Evolutionary conservation across 2,113 vertebrate genomes (phyloP).

Genomic region (Psilopsiagon aymara): DNA sequence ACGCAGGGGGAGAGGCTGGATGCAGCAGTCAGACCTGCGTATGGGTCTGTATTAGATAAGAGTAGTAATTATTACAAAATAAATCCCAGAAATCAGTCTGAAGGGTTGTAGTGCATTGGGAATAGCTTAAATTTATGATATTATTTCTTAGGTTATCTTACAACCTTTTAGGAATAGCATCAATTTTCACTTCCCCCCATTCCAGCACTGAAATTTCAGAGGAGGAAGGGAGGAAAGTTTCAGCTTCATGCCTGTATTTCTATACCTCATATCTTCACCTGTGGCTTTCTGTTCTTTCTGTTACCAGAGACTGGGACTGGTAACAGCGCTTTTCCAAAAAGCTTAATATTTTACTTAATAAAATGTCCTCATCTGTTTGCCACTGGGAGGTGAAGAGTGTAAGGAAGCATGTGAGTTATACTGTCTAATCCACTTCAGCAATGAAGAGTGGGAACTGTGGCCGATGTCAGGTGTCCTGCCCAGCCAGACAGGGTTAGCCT

Average conservation of each 20-base stretch:
- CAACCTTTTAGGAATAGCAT: not conserved
- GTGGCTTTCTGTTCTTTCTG: not conserved
- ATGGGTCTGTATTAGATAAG: not conserved
- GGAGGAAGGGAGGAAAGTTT: not conserved
- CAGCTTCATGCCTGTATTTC: not conserved
- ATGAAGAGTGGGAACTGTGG: not conserved
- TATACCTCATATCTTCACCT: not conserved
- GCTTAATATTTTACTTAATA: not conserved
- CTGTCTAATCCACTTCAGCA: not conserved
- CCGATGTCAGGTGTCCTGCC: not conserved
- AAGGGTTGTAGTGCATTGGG: not conserved
- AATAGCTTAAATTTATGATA: not conserved
- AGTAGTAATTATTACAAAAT: not conserved
- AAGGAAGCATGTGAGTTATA: not conserved
- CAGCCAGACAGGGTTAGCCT: accelerated
- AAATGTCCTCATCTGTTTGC: not conserved
- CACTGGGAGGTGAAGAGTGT: not conserved
- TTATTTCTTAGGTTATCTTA: not conserved
- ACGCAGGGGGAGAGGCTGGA: not conserved
- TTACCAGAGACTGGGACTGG: not conserved
- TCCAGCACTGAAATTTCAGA: not conserved
- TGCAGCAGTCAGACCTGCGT: not conserved
- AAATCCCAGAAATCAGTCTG: not conserved
- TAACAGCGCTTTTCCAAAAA: not conserved
- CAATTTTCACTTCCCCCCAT: not conserved